Percentiles rank a stretch among this genome's conserved stretches.
Evolutionary conservation across 2,113 vertebrate species (phyloP).

Genomic region (Neopipo cinnamomea): DNA sequence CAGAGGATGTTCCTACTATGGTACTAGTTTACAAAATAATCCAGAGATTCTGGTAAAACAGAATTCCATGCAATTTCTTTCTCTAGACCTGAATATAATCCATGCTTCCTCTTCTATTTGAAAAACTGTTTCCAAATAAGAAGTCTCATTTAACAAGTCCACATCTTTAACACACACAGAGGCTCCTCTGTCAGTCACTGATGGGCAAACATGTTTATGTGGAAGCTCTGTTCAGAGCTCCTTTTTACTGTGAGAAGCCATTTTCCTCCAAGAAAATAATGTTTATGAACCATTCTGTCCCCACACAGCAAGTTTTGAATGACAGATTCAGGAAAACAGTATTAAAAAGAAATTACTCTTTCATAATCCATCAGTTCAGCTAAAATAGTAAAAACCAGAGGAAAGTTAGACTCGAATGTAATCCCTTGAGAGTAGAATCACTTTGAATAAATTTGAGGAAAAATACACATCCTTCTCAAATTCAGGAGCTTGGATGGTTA

Average conservation of each 20-base stretch:
- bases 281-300: constrained; percentile 22
- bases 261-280: constrained; percentile 40
- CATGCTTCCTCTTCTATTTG: not conserved
- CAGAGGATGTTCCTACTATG: not conserved
- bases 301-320: constrained; percentile 17
- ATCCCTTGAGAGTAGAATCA: not conserved
- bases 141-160: constrained; percentile 26
- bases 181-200: constrained; percentile 38
- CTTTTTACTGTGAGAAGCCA: constrained; percentile 13
- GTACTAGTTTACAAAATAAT: not conserved
- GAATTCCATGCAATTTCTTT: not conserved
- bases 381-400: constrained; percentile 43
- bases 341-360: constrained; percentile 54
- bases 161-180: constrained; percentile 17
- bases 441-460: constrained; percentile 21
- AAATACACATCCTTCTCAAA: constrained; percentile 32
- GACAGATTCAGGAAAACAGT: constrained; percentile 26
- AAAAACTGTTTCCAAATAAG: constrained; percentile 8
- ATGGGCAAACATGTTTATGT: constrained; percentile 19
- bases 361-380: constrained; percentile 45
- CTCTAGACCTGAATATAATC: not conserved
- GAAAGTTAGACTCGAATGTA: constrained; percentile 30
- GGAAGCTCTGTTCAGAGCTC: constrained; percentile 19
- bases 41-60: not conserved
- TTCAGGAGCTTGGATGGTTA: constrained; percentile 11